Conservation (phyloP, 2,888 invertebrate genomes). For the Axea sp. region DNA sequence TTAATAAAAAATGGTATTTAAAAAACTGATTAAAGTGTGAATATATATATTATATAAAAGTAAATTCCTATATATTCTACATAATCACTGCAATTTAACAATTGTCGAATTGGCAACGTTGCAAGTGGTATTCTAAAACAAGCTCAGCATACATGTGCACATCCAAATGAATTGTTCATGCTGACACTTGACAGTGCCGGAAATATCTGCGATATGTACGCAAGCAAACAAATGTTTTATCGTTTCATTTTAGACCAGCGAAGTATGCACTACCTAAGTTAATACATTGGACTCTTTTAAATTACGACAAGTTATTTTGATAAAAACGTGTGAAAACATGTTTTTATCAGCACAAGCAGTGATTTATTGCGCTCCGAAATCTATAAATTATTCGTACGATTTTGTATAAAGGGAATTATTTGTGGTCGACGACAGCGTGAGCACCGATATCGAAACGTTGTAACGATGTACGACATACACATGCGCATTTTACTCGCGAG, state of each 20-base stretch:
- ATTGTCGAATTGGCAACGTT: conserved; percentile 43
- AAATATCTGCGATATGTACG: conserved; percentile 55
- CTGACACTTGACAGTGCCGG: conserved; percentile 60
- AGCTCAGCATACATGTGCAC: conserved; percentile 26
- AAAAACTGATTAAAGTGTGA: no score
- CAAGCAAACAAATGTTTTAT: conserved; percentile 54
- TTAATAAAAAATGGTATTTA: no score
- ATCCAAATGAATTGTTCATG: conserved; percentile 60
- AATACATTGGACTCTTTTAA: conserved; percentile 31
- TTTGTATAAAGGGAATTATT: conserved; percentile 49
- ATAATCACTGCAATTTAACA: conserved; percentile 5
- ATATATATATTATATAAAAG: no score
- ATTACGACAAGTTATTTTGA: conserved; percentile 55
- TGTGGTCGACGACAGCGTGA: conserved; percentile 44
- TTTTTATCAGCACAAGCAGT: conserved; percentile 51
- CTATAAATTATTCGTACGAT: conserved; percentile 57
- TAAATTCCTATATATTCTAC: no score
- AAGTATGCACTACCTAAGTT: conserved; percentile 36
- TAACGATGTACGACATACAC: conserved; percentile 14
- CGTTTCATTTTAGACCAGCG: conserved; percentile 33
- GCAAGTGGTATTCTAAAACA: conserved; percentile 48
- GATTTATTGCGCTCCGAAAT: conserved; percentile 64
- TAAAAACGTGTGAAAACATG: conserved; percentile 58
- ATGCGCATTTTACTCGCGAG: conserved; percentile 22
- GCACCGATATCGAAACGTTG: conserved; percentile 45